These are phyloP conservation scores for Metopolophium dirhodum DNA, from an alignment of 1,140 invertebrate species.

Conservation along the genomic window DNA sequence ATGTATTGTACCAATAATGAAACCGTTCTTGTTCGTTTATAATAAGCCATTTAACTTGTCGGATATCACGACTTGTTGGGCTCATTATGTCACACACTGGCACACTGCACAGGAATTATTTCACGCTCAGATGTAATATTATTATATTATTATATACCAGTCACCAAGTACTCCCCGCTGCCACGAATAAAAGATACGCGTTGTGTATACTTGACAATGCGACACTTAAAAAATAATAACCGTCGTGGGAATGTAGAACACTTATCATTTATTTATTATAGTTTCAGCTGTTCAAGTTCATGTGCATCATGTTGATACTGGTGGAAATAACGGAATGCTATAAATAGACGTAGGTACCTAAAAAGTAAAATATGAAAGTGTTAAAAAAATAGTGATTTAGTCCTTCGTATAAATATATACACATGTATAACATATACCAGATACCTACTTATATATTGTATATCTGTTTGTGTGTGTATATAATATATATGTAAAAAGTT, in stretches of 20 bases:
- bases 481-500: constrained; percentile 1
- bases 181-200: neutral
- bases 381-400: constrained; percentile 22
- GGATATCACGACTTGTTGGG: constrained; percentile 33
- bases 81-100: constrained; percentile 14
- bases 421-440: neutral
- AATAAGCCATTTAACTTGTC: constrained; percentile 38
- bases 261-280: constrained; percentile 43
- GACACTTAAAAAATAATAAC: constrained; percentile 48
- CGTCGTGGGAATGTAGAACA: constrained; percentile 49
- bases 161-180: constrained; percentile 25
- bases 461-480: neutral
- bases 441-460: neutral
- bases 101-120: constrained; percentile 6
- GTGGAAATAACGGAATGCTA: neutral
- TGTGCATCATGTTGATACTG: constrained; percentile 6
- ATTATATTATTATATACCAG: neutral
- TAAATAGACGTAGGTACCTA: neutral
- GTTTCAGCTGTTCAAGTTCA: constrained; percentile 45
- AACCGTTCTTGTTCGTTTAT: neutral
- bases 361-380: neutral
- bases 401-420: neutral
- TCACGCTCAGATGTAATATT: constrained; percentile 11
- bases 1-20: neutral
- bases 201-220: constrained; percentile 44